Conservation (phyloP, 2,113 vertebrate genomes). For the Phasianus colchicus region DNA sequence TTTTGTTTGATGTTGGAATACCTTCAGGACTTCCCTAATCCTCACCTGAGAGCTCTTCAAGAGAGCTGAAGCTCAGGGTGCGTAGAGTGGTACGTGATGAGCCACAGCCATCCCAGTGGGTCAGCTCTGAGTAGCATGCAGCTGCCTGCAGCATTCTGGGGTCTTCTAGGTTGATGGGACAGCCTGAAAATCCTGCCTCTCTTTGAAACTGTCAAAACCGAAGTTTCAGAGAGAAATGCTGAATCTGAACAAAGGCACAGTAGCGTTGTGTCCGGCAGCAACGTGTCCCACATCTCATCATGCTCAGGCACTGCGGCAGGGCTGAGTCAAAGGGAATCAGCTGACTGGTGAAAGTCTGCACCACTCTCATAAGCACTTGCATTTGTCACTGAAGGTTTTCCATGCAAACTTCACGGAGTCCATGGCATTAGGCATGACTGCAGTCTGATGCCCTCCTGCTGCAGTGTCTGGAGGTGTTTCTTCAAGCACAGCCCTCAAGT, state of each 20-base stretch:
- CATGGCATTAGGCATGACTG: not conserved
- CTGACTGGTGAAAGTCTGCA: not conserved
- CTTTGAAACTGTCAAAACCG: not conserved
- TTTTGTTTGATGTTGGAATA: conserved; percentile 18
- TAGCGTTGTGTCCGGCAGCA: not conserved
- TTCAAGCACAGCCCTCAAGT: not conserved
- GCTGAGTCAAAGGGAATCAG: not conserved
- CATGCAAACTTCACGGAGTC: not conserved
- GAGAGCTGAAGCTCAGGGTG: not conserved
- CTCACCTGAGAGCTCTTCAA: not conserved
- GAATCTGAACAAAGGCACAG: not conserved
- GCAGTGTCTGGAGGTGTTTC: not conserved
- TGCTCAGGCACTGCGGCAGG: not conserved
- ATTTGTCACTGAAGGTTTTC: not conserved
- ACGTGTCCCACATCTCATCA: not conserved
- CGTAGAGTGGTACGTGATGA: not conserved
- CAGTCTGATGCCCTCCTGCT: not conserved
- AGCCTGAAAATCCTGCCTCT: not conserved
- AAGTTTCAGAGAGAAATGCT: not conserved
- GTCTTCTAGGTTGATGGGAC: not conserved
- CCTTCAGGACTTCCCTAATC: not conserved
- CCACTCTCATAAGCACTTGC: not conserved
- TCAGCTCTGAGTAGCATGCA: rapidly evolving
- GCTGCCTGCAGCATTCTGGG: not conserved
- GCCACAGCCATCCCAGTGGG: not conserved